These are phyloP conservation scores for Synaphobranchus kaupii DNA, from an alignment of 2,797 vertebrate species.

Conservation along the genomic window DNA sequence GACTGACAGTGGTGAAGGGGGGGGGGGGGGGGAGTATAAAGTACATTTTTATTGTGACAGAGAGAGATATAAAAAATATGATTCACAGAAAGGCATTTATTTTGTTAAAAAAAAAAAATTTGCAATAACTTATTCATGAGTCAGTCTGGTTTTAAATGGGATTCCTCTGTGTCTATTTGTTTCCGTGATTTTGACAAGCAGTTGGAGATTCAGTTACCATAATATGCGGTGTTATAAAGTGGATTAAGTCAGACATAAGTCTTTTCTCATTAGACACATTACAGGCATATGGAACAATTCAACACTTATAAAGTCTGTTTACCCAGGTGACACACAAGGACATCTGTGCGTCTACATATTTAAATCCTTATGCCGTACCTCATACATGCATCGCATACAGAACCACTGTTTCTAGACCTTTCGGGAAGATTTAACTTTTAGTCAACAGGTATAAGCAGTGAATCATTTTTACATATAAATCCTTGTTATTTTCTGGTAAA, in stretches of 20 bases:
- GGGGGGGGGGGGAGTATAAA: no score
- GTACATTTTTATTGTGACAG: not conserved
- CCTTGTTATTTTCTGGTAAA: not conserved
- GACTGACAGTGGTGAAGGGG: constrained; percentile 22
- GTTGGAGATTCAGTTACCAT: not conserved
- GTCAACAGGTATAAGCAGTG: not conserved
- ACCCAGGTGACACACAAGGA: not conserved
- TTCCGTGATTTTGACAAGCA: not conserved
- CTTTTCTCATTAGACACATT: not conserved
- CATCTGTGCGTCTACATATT: not conserved
- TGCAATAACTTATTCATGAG: constrained; percentile 26
- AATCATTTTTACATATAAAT: not conserved
- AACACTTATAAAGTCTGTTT: not conserved
- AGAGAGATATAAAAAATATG: not conserved
- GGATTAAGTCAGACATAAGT: not conserved
- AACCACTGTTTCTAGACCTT: not conserved
- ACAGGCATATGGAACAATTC: not conserved
- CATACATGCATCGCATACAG: not conserved
- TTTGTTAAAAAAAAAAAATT: not conserved
- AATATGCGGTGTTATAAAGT: not conserved
- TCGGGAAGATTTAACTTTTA: not conserved
- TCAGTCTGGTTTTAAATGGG: not conserved
- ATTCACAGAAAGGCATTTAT: not conserved
- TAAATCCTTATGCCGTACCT: not conserved
- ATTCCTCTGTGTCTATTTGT: constrained; percentile 14